Conservation (phyloP, 2,888 invertebrate genomes). For the Caenorhabditis sp. region DNA sequence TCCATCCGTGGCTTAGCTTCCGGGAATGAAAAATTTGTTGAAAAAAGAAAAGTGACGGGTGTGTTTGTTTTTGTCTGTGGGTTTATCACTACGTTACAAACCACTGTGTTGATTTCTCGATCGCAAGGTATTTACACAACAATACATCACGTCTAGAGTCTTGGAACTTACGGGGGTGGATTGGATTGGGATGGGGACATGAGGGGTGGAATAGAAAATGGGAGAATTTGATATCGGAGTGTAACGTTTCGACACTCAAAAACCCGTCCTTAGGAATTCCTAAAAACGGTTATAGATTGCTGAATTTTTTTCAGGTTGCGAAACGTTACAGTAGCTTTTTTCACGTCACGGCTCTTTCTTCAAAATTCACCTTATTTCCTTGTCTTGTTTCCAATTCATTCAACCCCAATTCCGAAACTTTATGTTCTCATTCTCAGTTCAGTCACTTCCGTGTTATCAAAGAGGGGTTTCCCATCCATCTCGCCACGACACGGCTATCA, state of each 20-base stretch:
- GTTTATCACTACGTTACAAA: constrained; percentile 32
- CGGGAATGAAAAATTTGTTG: background rate
- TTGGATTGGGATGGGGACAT: too few relatives aligned
- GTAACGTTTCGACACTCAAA: too few relatives aligned
- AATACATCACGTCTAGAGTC: constrained; percentile 23
- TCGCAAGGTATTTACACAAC: constrained; percentile 35
- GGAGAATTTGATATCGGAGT: too few relatives aligned
- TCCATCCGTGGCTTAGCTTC: background rate
- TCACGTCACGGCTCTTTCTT: too few relatives aligned
- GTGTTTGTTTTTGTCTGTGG: constrained; percentile 26
- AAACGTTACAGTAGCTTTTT: too few relatives aligned
- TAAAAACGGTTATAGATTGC: too few relatives aligned
- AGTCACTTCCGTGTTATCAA: background rate
- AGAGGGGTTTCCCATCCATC: background rate
- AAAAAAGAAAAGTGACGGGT: background rate
- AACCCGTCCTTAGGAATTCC: too few relatives aligned
- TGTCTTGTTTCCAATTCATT: too few relatives aligned
- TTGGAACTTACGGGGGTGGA: too few relatives aligned
- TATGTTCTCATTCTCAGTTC: background rate
- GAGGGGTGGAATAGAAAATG: too few relatives aligned
- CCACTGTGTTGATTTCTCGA: constrained; percentile 54
- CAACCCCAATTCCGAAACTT: background rate
- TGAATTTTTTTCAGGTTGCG: too few relatives aligned
- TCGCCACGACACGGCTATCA: background rate
- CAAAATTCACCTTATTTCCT: too few relatives aligned